Evolutionary conservation across 2,797 vertebrate species (phyloP).

Genomic region (Allobates femoralis): DNA sequence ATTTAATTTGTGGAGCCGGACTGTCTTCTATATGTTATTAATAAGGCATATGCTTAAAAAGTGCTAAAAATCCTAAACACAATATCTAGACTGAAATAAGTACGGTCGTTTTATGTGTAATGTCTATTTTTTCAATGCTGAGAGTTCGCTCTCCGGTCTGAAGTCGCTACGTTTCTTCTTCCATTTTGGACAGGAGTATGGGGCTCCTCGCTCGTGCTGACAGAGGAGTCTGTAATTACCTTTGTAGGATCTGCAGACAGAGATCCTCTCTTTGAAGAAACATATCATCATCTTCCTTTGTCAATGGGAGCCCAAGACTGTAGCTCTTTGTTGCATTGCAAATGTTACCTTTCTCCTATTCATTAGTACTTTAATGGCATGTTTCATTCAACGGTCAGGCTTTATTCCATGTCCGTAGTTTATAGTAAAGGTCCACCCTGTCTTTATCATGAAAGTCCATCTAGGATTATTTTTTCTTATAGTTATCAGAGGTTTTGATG

Average conservation of each 20-base stretch:
- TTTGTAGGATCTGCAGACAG: constrained; percentile 12
- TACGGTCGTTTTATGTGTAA: neutral
- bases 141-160: neutral
- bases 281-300: constrained; percentile 34
- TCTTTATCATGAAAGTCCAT: neutral
- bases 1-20: too few relatives aligned
- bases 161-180: neutral
- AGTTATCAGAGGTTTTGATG: too few relatives aligned
- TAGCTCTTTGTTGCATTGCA: constrained; percentile 48
- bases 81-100: neutral
- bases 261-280: constrained; percentile 43
- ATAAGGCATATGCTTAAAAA: too few relatives aligned
- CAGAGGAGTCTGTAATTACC: constrained; percentile 21
- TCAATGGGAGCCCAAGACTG: constrained; percentile 24
- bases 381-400: constrained; percentile 32
- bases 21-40: too few relatives aligned
- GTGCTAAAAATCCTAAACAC: neutral
- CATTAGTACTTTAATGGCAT: constrained; percentile 17
- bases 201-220: neutral
- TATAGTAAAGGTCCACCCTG: neutral
- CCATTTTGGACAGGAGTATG: neutral
- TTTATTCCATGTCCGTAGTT: neutral
- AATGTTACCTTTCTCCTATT: constrained; percentile 14
- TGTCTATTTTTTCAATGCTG: too few relatives aligned
- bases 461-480: neutral